Evolutionary conservation across 1,140 invertebrate genomes (phyloP).

Genomic region (Heliconius himera): DNA sequence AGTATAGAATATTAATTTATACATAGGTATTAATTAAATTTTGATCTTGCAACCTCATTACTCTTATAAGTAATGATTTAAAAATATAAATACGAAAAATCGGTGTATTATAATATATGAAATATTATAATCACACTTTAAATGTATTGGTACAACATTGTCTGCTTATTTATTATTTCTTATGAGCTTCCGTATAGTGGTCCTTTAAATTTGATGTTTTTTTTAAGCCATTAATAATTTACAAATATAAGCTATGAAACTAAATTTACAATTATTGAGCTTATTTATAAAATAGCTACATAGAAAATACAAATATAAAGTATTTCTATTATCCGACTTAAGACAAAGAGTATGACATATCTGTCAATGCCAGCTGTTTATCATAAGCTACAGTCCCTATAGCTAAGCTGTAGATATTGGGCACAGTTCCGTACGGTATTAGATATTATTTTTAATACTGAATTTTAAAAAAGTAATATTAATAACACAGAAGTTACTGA

Average conservation of each 20-base stretch:
- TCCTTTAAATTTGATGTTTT: too few relatives aligned
- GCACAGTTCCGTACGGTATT: too few relatives aligned
- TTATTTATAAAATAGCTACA: background rate
- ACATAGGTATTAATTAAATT: background rate
- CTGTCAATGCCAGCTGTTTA: background rate
- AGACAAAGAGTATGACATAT: background rate
- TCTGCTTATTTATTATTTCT: background rate
- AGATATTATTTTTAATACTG: too few relatives aligned
- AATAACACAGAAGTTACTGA: too few relatives aligned
- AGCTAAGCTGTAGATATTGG: background rate
- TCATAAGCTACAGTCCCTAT: too few relatives aligned
- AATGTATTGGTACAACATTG: background rate
- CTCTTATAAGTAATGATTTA: background rate
- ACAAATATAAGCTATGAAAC: background rate
- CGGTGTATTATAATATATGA: too few relatives aligned
- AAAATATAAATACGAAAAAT: background rate
- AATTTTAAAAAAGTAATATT: too few relatives aligned
- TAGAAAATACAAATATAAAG: background rate
- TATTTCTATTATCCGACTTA: too few relatives aligned
- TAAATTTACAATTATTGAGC: background rate
- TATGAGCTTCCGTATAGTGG: too few relatives aligned
- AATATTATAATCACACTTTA: background rate
- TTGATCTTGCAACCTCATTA: background rate
- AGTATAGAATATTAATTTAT: background rate
- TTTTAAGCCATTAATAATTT: background rate